Evolutionary conservation across 2,113 vertebrate genomes (phyloP).

Genomic region (Conger conger): DNA sequence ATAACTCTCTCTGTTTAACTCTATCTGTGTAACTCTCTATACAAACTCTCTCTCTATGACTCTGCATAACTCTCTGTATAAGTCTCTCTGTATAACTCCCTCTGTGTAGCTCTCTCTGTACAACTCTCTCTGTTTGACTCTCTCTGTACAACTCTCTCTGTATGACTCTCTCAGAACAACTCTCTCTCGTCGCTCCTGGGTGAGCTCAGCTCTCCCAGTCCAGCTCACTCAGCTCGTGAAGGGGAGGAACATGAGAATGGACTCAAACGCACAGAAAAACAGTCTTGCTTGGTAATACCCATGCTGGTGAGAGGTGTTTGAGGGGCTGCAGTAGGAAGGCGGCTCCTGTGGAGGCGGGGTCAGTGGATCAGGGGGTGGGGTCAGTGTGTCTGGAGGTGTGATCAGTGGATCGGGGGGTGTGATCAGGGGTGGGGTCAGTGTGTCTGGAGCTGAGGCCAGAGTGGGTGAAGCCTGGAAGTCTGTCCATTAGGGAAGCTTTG

Average conservation of each 20-base stretch:
- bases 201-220: not conserved
- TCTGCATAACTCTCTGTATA: not conserved
- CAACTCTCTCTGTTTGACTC: too few species aligned
- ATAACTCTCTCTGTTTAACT: not conserved
- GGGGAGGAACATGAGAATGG: not conserved
- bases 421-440: too few species aligned
- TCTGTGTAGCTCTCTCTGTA: too few species aligned
- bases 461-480: not conserved
- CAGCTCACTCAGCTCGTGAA: too few species aligned
- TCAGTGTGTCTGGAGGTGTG: too few species aligned
- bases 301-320: not conserved
- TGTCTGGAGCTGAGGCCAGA: too few species aligned
- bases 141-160: too few species aligned
- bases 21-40: too few species aligned
- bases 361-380: not conserved
- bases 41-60: too few species aligned
- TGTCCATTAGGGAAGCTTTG: not conserved
- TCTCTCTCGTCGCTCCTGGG: not conserved
- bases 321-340: too few species aligned
- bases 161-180: not conserved
- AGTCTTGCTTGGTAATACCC: too few species aligned
- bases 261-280: not conserved
- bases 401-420: not conserved
- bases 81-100: not conserved
- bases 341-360: too few species aligned